phyloP scores from a whole-genome alignment of 2,797 vertebrate species.

The Acanthopagrus latus region DNA sequence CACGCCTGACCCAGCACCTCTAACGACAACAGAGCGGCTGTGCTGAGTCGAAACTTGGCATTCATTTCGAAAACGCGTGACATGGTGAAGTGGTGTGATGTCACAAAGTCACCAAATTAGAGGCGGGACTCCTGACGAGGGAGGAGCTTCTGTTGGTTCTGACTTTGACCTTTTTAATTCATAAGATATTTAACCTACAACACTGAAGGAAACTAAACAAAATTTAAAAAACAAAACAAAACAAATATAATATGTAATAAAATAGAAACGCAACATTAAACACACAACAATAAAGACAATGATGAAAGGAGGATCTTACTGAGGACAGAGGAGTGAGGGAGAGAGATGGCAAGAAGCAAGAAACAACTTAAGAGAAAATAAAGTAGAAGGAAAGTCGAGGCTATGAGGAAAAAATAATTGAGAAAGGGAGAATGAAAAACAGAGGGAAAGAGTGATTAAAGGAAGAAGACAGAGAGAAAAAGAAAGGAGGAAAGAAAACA shows the following conservation, averaged over 20 bases:
- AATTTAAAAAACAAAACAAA: too few relatives aligned
- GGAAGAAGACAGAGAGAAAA: background rate
- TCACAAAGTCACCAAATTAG: too few relatives aligned
- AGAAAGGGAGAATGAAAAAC: conserved; percentile 29
- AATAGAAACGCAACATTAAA: conserved; percentile 9
- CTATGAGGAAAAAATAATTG: background rate
- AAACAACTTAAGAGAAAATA: background rate
- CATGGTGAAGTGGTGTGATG: too few relatives aligned
- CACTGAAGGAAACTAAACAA: background rate
- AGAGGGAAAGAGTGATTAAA: conserved; percentile 8
- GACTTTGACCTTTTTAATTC: too few relatives aligned
- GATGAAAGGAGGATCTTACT: conserved; percentile 12
- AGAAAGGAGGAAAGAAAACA: too few relatives aligned
- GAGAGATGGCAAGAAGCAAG: background rate
- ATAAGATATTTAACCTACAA: too few relatives aligned
- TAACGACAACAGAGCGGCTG: too few relatives aligned
- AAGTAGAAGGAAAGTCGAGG: conserved; percentile 1
- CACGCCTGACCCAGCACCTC: too few relatives aligned
- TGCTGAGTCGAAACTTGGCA: too few relatives aligned
- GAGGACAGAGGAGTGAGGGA: background rate
- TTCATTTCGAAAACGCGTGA: too few relatives aligned
- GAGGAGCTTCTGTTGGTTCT: too few relatives aligned
- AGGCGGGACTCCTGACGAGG: too few relatives aligned
- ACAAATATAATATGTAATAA: background rate
- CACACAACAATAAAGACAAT: conserved; percentile 3